Percentiles rank a stretch among this genome's conserved stretches.
Conservation (phyloP, 2,113 vertebrate genomes). For the Trogon melanurus region DNA sequence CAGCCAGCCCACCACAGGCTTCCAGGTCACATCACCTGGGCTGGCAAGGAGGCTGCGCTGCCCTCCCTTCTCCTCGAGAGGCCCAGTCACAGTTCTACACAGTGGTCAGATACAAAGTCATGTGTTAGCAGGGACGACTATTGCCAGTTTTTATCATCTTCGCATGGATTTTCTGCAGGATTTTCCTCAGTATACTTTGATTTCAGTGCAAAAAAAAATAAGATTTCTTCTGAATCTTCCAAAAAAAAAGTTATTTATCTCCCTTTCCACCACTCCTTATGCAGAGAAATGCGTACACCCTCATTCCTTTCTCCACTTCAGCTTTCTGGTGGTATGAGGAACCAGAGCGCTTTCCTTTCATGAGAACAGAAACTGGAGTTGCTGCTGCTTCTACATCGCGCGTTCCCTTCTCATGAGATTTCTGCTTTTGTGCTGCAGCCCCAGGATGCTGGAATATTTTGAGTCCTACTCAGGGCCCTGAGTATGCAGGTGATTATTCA, state of each 20-base stretch:
- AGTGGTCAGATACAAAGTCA: accelerated
- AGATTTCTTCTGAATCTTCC: not conserved
- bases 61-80: not conserved
- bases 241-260: not conserved
- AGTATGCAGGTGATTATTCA: not conserved
- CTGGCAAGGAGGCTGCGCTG: not conserved
- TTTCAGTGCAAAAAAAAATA: not conserved
- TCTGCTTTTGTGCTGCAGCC: not conserved
- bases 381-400: not conserved
- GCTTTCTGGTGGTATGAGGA: not conserved
- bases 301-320: not conserved
- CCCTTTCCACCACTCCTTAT: not conserved
- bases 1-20: not conserved
- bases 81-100: not conserved
- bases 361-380: not conserved
- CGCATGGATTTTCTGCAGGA: not conserved
- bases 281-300: not conserved
- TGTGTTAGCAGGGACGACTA: not conserved
- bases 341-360: not conserved
- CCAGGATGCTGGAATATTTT: not conserved
- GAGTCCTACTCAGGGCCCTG: not conserved
- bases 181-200: not conserved
- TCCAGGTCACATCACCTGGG: not conserved
- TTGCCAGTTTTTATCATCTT: not conserved
- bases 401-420: not conserved